These are phyloP conservation scores for Onthophagus taurus DNA, from an alignment of 1,140 invertebrate species.

Conservation along the genomic window DNA sequence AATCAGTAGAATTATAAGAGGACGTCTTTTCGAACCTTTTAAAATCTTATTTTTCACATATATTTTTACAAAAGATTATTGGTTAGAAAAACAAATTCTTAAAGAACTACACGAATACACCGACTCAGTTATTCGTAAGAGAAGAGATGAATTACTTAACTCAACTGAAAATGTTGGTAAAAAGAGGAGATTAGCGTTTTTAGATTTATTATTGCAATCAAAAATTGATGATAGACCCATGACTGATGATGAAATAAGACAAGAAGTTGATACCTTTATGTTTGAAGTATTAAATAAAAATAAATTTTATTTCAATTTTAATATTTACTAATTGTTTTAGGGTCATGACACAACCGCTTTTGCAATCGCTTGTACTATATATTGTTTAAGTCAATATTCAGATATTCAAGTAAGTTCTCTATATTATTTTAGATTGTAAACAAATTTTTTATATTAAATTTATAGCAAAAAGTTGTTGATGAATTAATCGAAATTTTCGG, in stretches of 20 bases:
- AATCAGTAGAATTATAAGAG: slow-evolving; percentile 37
- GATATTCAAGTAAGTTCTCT: slow-evolving; percentile 46
- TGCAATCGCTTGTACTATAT: slow-evolving; percentile 47
- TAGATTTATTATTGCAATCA: slow-evolving; percentile 63
- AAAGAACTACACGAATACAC: slow-evolving; percentile 60
- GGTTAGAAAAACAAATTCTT: slow-evolving; percentile 42
- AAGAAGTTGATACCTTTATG: slow-evolving; percentile 69
- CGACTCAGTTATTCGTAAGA: slow-evolving; percentile 43
- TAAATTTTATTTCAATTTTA: not conserved
- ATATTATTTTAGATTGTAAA: not conserved
- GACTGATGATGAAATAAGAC: slow-evolving; percentile 53
- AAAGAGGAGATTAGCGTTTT: slow-evolving; percentile 58
- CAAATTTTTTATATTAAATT: not conserved
- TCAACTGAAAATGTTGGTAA: slow-evolving; percentile 37
- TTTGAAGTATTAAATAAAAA: slow-evolving; percentile 49
- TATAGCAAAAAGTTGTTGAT: slow-evolving; percentile 12
- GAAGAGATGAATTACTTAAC: slow-evolving; percentile 37
- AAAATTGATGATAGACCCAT: slow-evolving; percentile 46
- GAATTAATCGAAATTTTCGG: not conserved
- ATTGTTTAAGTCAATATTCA: slow-evolving; percentile 48
- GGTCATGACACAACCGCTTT: slow-evolving; percentile 66
- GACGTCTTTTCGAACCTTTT: slow-evolving; percentile 37
- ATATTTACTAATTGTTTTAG: slow-evolving; percentile 16
- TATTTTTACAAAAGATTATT: slow-evolving; percentile 21
- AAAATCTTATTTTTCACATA: slow-evolving; percentile 21